Conservation (phyloP, 2,797 vertebrate species). For the Gobio occitaniae region DNA sequence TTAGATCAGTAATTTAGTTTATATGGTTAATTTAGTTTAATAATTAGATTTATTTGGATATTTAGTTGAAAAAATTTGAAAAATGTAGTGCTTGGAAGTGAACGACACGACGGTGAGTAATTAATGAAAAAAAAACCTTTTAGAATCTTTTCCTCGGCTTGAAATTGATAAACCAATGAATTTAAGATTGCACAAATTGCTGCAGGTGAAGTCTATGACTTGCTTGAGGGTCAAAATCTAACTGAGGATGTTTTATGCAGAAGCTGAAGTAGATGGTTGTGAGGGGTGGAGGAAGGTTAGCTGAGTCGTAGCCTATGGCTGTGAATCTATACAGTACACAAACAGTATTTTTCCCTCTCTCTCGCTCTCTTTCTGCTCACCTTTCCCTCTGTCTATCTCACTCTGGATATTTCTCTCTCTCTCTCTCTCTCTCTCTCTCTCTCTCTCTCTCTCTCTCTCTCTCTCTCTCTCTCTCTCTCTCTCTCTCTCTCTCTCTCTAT, state of each 20-base stretch:
- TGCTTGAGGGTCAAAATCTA: slow-evolving; percentile 48
- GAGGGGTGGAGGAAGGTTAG: slow-evolving; percentile 39
- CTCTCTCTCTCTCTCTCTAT: neutral
- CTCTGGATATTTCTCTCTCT: slow-evolving; percentile 21
- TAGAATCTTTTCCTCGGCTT: neutral
- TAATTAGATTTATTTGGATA: too few relatives aligned
- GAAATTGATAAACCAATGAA: slow-evolving; percentile 1
- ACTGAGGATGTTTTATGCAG: slow-evolving; percentile 51
- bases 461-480: too few relatives aligned
- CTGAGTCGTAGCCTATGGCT: slow-evolving; percentile 46
- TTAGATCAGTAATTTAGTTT: too few relatives aligned
- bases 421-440: neutral
- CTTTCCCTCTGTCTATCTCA: slow-evolving; percentile 18
- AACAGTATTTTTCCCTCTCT: slow-evolving; percentile 13
- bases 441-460: too few relatives aligned
- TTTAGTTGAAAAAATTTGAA: too few relatives aligned
- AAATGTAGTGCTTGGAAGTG: too few relatives aligned
- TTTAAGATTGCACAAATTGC: slow-evolving; percentile 33
- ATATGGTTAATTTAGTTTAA: too few relatives aligned
- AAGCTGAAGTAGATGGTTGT: slow-evolving; percentile 17
- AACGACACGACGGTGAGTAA: neutral
- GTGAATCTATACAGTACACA: slow-evolving; percentile 52
- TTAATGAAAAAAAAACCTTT: neutral
- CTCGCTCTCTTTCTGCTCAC: slow-evolving; percentile 25
- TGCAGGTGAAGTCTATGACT: slow-evolving; percentile 38